Base-by-base conservation (phyloP, 2,797 vertebrate species). In the Coracias cyanogaster region DNA sequence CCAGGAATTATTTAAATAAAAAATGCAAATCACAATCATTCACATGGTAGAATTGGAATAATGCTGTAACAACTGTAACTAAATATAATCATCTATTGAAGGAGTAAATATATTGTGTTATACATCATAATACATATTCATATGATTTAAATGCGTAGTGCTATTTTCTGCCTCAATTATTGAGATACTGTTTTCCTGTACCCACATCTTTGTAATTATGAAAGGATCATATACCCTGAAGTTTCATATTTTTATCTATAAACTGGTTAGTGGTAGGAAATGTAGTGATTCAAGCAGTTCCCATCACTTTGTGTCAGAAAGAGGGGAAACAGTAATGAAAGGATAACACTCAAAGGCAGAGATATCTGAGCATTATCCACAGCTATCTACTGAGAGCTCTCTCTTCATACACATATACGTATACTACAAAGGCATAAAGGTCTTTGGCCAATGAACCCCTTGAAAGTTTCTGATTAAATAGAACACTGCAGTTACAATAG, bases 1-100 rank as follows among this genome's bases (percentile, higher is more conserved):
- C 64, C 28, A 79, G 16, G 25, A 86, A 82, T 94, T 78, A 69
- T 80, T 91, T 82, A 79, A 90, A 87, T 92, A 89, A 91, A 77
- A 80, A 86, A 94, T 76, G 33, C 22, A 91, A 92, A 94, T 93
- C 28, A 29, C 13, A 39, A 12, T 41, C 49, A 86, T 52, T 37
- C 48, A n/a, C 15, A 71, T 25, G 24, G 52, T 39, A 54, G 71
- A 64, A 89, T 39, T 82, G 51, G n/a, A 92, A 78, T 81, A 89
- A 82, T 33, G 29, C 18, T 49, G 7, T 72, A 86, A 85, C 26
- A 86, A 81, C 74, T 74, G 54, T 37, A 90, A 52, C 89, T 90
- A 93, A 92, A 89, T 85, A 88, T 82, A 95, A 37, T 37, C 8
- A 33, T 35, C 49, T 83, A 54, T 37, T 67, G 61, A 67, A 88